Percentiles rank a stretch among this genome's conserved stretches.
Evolutionary conservation across 2,888 invertebrate genomes (phyloP).

Genomic region (Unio delphinus): DNA sequence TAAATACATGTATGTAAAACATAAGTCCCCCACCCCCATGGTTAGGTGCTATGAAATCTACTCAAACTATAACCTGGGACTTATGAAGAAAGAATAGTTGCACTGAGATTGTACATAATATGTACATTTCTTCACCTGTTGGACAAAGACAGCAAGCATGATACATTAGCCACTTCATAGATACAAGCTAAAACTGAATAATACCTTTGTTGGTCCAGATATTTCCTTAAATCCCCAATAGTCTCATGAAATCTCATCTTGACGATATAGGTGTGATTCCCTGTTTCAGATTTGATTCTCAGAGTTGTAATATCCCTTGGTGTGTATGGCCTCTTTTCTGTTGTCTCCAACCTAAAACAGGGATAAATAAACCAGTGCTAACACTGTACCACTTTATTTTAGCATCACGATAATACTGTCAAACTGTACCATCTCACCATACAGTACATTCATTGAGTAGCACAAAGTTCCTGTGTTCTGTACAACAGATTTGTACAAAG

Average conservation of each 20-base stretch:
- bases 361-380: not conserved
- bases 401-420: too few relatives aligned
- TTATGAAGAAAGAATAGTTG: too few relatives aligned
- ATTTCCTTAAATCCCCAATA: slow-evolving; percentile 62
- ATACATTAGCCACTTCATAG: not conserved
- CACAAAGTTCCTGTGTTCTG: too few relatives aligned
- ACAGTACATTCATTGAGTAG: too few relatives aligned
- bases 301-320: slow-evolving; percentile 65
- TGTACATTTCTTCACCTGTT: not conserved
- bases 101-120: too few relatives aligned
- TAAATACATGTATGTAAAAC: too few relatives aligned
- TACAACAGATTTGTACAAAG: too few relatives aligned
- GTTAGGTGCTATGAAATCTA: too few relatives aligned
- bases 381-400: too few relatives aligned
- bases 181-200: not conserved
- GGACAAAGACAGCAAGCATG: not conserved
- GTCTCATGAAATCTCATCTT: slow-evolving; percentile 69
- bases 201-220: slow-evolving; percentile 62
- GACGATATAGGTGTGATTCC: slow-evolving; percentile 67
- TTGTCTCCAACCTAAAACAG: slow-evolving; percentile 23
- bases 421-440: too few relatives aligned
- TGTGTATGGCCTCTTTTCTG: slow-evolving; percentile 42
- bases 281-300: slow-evolving; percentile 63
- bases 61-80: too few relatives aligned
- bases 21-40: too few relatives aligned